A percentile compares a stretch with the other conserved stretches of the same genome.
phyloP scores from a whole-genome alignment of 2,113 vertebrate species.

The Prunella himalayana region DNA sequence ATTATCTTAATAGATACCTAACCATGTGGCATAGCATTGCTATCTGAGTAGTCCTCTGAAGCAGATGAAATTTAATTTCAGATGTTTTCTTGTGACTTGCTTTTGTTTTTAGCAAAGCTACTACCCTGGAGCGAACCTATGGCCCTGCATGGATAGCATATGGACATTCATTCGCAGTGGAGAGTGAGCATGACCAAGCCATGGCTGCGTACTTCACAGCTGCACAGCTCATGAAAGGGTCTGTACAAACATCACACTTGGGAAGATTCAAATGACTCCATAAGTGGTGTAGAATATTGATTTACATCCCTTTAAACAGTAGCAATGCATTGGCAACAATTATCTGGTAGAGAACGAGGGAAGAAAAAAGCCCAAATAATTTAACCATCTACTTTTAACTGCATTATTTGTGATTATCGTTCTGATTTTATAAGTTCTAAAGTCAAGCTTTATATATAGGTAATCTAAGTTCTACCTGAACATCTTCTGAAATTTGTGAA shows the following conservation, averaged over 20 bases:
- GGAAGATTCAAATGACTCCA: not conserved
- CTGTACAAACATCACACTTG: not conserved
- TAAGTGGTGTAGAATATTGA: not conserved
- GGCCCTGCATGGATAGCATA: slow-evolving; percentile 98
- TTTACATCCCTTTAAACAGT: not conserved
- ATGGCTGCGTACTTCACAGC: slow-evolving; percentile 99
- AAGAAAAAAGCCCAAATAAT: accelerated
- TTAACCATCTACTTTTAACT: not conserved
- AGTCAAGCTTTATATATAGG: not conserved
- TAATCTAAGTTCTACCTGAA: not conserved
- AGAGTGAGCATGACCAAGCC: slow-evolving; percentile 97
- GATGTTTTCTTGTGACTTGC: not conserved
- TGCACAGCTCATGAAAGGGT: slow-evolving; percentile 99
- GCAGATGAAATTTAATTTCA: not conserved
- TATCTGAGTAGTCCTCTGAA: not conserved
- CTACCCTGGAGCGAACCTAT: slow-evolving; percentile 91
- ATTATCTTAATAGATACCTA: not conserved
- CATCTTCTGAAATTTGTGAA: not conserved
- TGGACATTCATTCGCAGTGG: slow-evolving; percentile 95
- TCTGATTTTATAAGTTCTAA: not conserved
- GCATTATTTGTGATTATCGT: not conserved
- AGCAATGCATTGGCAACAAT: not conserved
- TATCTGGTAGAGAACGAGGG: not conserved
- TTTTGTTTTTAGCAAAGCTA: slow-evolving; percentile 86
- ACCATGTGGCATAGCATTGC: not conserved